phyloP scores from a whole-genome alignment of 2,797 vertebrate species.

The Pteronotus mesoamericanus region DNA sequence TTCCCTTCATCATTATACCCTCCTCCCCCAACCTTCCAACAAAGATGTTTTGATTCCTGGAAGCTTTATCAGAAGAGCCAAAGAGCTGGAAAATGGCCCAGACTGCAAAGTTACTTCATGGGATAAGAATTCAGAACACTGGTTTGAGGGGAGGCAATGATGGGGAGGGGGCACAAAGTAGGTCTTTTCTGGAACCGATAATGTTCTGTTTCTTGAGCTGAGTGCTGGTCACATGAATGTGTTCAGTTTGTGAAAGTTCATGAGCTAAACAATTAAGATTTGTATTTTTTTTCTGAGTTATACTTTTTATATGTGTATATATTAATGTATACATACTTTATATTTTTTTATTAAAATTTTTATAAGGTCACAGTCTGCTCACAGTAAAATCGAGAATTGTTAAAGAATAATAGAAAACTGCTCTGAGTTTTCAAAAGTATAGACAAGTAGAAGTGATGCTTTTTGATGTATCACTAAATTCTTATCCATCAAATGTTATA shows the following conservation, averaged over 20 bases:
- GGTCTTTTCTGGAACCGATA: background rate
- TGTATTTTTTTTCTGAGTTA: background rate
- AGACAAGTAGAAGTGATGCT: background rate
- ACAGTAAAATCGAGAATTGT: background rate
- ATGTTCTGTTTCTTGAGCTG: background rate
- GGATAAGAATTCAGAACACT: background rate
- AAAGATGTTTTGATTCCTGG: constrained; percentile 8
- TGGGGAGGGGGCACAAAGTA: background rate
- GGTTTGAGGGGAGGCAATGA: background rate
- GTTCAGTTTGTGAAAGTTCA: background rate
- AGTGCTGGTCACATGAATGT: background rate
- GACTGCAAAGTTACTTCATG: background rate
- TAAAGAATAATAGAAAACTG: background rate
- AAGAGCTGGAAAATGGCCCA: background rate
- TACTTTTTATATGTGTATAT: background rate
- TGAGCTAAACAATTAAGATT: background rate
- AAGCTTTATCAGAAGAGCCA: background rate
- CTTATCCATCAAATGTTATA: background rate
- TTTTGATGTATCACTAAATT: background rate
- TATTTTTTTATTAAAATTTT: background rate
- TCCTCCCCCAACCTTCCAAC: background rate
- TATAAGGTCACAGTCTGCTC: background rate
- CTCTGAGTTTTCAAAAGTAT: background rate
- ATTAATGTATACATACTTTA: background rate
- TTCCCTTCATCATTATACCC: background rate